Percentiles rank a stretch among this genome's conserved stretches.
Evolutionary conservation across 2,888 invertebrate species (phyloP).

Genomic region (Drosophila merina): DNA sequence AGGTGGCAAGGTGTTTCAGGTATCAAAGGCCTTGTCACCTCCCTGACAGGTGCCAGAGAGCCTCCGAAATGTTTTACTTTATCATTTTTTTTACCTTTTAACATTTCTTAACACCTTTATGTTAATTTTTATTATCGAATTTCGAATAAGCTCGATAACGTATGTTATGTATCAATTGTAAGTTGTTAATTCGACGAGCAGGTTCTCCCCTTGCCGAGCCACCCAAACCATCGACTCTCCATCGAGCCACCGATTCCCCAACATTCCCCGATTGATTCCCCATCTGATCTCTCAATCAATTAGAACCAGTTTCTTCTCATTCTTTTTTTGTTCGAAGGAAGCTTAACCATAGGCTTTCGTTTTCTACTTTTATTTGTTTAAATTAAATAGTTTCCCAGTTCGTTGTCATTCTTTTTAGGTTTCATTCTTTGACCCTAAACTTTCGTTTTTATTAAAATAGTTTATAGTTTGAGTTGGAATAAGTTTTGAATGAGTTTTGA

Average conservation of each 20-base stretch:
- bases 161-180: slow-evolving; percentile 65
- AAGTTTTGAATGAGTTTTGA: no score
- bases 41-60: slow-evolving; percentile 4
- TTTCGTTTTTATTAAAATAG: no score
- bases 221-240: no score
- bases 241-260: no score
- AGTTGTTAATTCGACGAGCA: slow-evolving; percentile 75
- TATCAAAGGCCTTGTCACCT: slow-evolving; percentile 47
- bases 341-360: slow-evolving; percentile 32
- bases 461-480: no score
- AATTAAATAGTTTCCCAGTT: no score
- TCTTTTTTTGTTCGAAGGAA: background rate
- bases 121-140: slow-evolving; percentile 49
- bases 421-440: no score
- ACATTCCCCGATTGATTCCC: no score
- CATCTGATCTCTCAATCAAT: slow-evolving; percentile 62
- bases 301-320: slow-evolving; percentile 66
- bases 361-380: no score
- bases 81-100: slow-evolving; percentile 4
- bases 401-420: no score
- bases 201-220: slow-evolving; percentile 20
- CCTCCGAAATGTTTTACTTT: slow-evolving; percentile 29
- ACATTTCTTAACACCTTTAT: slow-evolving; percentile 60
- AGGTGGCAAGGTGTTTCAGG: no score
- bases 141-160: slow-evolving; percentile 34